phyloP scores from a whole-genome alignment of 2,888 invertebrate species.

The Perithous albicinctus region DNA sequence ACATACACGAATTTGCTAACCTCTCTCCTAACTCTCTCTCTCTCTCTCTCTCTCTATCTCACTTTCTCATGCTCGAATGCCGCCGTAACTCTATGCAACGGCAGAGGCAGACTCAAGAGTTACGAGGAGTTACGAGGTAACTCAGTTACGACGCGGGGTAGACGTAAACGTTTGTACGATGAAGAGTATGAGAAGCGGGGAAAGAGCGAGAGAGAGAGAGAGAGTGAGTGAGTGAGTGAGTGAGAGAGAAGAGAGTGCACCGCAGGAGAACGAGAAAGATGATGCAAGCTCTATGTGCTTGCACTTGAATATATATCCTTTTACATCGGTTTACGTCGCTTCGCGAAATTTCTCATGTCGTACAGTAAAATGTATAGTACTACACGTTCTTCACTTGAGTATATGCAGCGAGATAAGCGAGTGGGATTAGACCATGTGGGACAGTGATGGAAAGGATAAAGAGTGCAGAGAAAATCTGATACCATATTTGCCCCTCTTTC shows the following conservation, averaged over 20 bases:
- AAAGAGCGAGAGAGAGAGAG: conserved; percentile 1
- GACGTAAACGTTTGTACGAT: conserved; percentile 61
- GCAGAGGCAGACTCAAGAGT: conserved; percentile 45
- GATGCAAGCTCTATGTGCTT: conserved; percentile 19
- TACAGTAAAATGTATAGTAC: conserved; percentile 21
- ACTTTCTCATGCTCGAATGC: conserved; percentile 49
- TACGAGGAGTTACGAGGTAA: conserved; percentile 59
- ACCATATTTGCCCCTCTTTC: neutral
- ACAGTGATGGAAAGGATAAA: conserved; percentile 16
- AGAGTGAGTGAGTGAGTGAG: neutral
- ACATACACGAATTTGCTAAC: conserved; percentile 18
- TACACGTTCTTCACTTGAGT: neutral
- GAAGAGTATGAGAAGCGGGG: conserved; percentile 23
- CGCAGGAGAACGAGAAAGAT: conserved; percentile 20
- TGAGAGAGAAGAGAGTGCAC: too few species aligned
- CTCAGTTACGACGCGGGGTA: conserved; percentile 57
- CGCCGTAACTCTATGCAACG: conserved; percentile 26
- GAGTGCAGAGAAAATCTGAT: conserved; percentile 2
- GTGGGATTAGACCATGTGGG: conserved; percentile 7
- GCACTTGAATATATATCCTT: conserved; percentile 16
- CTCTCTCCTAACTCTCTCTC: conserved; percentile 33
- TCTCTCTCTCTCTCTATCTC: too few species aligned
- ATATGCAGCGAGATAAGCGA: conserved; percentile 25
- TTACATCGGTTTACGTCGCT: conserved; percentile 36
- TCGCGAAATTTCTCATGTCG: conserved; percentile 36